Evolutionary conservation across 2,888 invertebrate species (phyloP), one percentile per base, ranked within the genome.

Genomic region (Clitarchus hookeri): DNA sequence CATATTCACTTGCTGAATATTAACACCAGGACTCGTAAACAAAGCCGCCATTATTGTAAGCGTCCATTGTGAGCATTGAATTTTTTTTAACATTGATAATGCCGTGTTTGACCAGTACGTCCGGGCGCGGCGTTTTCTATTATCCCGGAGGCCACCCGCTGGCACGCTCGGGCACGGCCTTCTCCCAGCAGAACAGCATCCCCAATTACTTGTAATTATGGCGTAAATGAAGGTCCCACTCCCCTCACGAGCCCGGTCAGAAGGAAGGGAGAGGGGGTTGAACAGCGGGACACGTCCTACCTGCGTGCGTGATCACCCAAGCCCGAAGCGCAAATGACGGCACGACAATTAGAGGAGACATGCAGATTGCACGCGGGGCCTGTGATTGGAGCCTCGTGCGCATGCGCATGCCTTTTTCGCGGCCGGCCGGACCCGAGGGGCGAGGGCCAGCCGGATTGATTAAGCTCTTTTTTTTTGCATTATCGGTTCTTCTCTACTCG

Each of bases 121-220:
- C 65, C n/a, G 65, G 8, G 0, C 16, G 65, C 65, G 65, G 65
- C 8, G 16, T 65, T 65, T 65, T 65, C 65, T 65, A 65, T 65
- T 65, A 65, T 65, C 65, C 48, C 65, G 65, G 65, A 65, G 65
- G 48, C 65, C 8, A 6, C 23, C 65, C 19, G 3, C 65, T 19
- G 13, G 2, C 65, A 23, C 65, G 13, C 65, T 65, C 23, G 6
- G 65, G 65, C 65, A 48, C 16, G n/a, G 65, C 8, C 23, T 2
- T n/a, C 12, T 8, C 23, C n/a, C 65, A 23, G 65, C 65, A 16
- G 65, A 23, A 65, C 65, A 65, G 16, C 65, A 65, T 65, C n/a
- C 65, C 65, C 82, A 82, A 82, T 82, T 82, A 82, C 36, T 13
- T 27, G 26, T 82, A 82, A 82, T 82, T 82, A 27, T n/a, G 82